Percentiles rank a stretch among this genome's conserved stretches.
phyloP scores from a whole-genome alignment of 2,113 vertebrate genomes.

The Menura novaehollandiae region DNA sequence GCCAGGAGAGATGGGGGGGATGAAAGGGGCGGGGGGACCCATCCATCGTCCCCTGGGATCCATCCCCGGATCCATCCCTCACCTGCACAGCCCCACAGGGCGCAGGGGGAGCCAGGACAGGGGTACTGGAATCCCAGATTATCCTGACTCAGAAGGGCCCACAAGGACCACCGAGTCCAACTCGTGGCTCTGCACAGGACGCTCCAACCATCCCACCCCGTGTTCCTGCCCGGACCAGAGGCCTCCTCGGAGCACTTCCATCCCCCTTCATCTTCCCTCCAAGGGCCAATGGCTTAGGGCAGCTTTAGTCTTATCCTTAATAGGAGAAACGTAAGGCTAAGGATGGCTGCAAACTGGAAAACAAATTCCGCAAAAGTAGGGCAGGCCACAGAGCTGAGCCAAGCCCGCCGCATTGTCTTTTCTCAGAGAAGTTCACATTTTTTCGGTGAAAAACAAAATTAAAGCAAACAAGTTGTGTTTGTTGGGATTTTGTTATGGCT shows the following conservation, averaged over 20 bases:
- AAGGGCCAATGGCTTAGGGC: not conserved
- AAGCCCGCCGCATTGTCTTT: not conserved
- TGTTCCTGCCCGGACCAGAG: not conserved
- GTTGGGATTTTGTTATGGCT: not conserved
- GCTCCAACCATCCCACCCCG: not conserved
- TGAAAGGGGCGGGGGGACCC: not conserved
- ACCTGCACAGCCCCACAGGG: not conserved
- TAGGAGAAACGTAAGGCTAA: not conserved
- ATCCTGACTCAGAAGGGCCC: not conserved
- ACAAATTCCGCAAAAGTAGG: not conserved
- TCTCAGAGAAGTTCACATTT: not conserved
- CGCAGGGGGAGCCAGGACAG: not conserved
- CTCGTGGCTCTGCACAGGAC: not conserved
- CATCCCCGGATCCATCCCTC: not conserved
- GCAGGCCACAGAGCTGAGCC: not conserved
- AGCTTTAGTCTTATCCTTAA: not conserved
- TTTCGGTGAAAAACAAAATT: not conserved
- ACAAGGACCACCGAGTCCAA: fast-evolving
- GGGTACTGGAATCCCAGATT: not conserved
- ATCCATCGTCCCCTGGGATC: not conserved
- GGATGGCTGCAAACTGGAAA: not conserved
- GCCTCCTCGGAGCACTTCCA: not conserved
- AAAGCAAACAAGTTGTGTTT: constrained; percentile 19
- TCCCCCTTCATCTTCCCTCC: not conserved
- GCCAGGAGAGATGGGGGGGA: not conserved